These are phyloP conservation scores for Drosophila rellima DNA, from an alignment of 2,888 invertebrate species.

Conservation along the genomic window DNA sequence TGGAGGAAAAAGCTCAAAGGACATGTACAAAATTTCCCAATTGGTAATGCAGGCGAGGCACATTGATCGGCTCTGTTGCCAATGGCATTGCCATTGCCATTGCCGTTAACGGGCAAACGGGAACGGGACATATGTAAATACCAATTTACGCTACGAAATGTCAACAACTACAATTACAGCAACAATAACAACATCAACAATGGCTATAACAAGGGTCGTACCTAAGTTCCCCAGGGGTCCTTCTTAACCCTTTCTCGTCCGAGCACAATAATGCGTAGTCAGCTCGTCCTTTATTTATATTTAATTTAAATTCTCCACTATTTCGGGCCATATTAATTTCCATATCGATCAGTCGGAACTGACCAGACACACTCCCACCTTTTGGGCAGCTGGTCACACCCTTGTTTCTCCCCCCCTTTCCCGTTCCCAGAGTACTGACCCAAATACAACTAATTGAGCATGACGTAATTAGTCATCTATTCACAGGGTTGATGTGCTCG, in stretches of 20 bases:
- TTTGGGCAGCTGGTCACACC: constrained; percentile 46
- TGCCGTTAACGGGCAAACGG: constrained; percentile 35
- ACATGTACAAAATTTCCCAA: constrained; percentile 66
- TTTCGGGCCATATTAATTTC: constrained; percentile 44
- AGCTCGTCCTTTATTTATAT: constrained; percentile 37
- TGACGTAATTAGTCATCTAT: constrained; percentile 79
- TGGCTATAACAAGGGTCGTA: constrained; percentile 25
- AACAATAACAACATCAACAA: constrained; percentile 30
- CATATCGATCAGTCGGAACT: constrained; percentile 52
- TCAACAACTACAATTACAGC: constrained; percentile 79
- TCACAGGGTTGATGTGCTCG: constrained; percentile 43
- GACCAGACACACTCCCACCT: constrained; percentile 45
- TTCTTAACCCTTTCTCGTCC: constrained; percentile 41
- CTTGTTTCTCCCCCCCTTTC: not conserved
- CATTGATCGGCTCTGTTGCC: constrained; percentile 58
- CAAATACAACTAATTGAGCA: constrained; percentile 76
- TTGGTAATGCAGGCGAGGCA: constrained; percentile 68
- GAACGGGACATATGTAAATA: constrained; percentile 78
- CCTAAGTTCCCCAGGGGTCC: constrained; percentile 18
- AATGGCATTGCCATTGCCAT: constrained; percentile 8
- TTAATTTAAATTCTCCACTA: constrained; percentile 38
- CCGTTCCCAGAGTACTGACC: constrained; percentile 47
- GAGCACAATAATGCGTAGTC: constrained; percentile 25
- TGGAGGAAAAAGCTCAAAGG: constrained; percentile 73
- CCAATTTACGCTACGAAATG: constrained; percentile 79